A percentile compares a stretch with the other conserved stretches of the same genome.
Conservation (phyloP, 1,140 invertebrate genomes). For the Drosophila ercepeae region DNA sequence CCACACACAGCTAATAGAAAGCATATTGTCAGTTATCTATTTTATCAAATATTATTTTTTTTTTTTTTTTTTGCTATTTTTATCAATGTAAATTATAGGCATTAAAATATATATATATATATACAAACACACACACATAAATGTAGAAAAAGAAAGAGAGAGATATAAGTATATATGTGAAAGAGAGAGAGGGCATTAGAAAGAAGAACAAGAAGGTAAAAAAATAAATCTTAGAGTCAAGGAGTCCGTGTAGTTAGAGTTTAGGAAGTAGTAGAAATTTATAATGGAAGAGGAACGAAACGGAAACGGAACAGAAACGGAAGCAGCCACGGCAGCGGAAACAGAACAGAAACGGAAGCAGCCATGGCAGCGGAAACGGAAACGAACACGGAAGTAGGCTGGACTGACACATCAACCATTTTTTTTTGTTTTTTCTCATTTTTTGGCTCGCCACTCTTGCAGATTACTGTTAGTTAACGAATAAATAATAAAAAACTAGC, state of each 20-base stretch:
- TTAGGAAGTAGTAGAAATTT: conserved; percentile 23
- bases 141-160: neutral
- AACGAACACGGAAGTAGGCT: conserved; percentile 16
- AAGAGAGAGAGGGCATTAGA: neutral
- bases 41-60: conserved; percentile 10
- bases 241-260: neutral
- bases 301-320: neutral
- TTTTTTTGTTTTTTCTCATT: conserved; percentile 9
- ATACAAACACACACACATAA: conserved; percentile 35
- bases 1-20: conserved; percentile 52
- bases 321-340: neutral
- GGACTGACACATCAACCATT: conserved; percentile 31
- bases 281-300: neutral
- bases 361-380: neutral
- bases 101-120: conserved; percentile 14
- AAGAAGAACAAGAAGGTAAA: neutral
- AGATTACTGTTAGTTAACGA: conserved; percentile 40
- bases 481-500: neutral
- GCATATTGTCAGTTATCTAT: conserved; percentile 54
- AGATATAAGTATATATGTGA: conserved; percentile 9
- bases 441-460: conserved; percentile 21
- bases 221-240: neutral
- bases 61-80: conserved; percentile 41
- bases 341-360: neutral
- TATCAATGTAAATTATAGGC: conserved; percentile 32